Conservation (phyloP, 2,888 invertebrate species). For the Callyntrura guangdongensis region DNA sequence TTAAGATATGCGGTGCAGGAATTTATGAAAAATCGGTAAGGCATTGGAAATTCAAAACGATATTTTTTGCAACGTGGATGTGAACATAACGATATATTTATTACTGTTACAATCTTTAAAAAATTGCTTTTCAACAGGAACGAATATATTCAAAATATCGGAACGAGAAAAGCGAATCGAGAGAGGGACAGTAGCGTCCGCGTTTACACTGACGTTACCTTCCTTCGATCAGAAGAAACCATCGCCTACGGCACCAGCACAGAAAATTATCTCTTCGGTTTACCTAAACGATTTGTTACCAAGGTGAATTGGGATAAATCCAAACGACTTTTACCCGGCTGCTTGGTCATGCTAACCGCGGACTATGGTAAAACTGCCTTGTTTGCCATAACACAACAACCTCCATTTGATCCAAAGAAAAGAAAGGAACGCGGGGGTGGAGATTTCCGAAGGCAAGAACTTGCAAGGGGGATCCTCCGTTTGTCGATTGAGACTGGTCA, state of each 20-base stretch:
- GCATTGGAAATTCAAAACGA: not conserved
- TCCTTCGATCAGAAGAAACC: not conserved
- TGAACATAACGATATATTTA: too few relatives aligned
- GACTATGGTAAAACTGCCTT: slow-evolving; percentile 87
- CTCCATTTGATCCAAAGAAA: slow-evolving; percentile 65
- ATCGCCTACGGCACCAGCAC: not conserved
- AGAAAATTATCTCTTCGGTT: slow-evolving; percentile 4
- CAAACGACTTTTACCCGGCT: slow-evolving; percentile 90
- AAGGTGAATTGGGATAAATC: slow-evolving; percentile 87
- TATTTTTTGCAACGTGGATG: not conserved
- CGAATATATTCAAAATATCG: too few relatives aligned
- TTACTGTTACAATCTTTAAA: not conserved
- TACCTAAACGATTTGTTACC: not conserved
- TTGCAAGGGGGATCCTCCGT: slow-evolving; percentile 15
- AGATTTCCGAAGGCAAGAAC: slow-evolving; percentile 84
- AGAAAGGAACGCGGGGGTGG: too few relatives aligned
- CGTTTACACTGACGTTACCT: not conserved
- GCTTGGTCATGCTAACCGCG: slow-evolving; percentile 90
- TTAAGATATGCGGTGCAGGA: not conserved
- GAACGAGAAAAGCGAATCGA: not conserved
- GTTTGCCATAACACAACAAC: slow-evolving; percentile 77
- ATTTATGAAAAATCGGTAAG: slow-evolving; percentile 21
- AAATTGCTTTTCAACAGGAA: not conserved
- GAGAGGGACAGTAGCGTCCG: slow-evolving; percentile 1
- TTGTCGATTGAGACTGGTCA: not conserved